Percentiles rank a stretch among this genome's conserved stretches.
Evolutionary conservation across 2,888 invertebrate genomes (phyloP).

Genomic region (Mesochorus sp.): DNA sequence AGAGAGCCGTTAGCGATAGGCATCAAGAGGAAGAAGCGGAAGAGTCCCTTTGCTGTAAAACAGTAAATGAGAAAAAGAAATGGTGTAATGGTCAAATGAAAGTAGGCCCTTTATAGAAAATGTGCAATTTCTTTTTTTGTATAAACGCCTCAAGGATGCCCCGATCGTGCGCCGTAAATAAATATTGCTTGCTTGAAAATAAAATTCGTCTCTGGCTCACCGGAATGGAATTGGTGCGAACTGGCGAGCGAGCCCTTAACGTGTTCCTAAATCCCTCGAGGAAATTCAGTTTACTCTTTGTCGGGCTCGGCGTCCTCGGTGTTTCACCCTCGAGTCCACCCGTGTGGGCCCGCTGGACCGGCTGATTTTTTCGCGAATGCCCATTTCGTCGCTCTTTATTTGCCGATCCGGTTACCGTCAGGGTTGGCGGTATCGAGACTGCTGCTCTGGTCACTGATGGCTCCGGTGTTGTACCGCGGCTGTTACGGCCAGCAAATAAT

Average conservation of each 20-base stretch:
- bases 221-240: slow-evolving; percentile 79
- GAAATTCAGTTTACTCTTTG: slow-evolving; percentile 83
- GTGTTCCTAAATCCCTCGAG: slow-evolving; percentile 87
- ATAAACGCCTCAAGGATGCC: not conserved
- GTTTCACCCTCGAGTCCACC: slow-evolving; percentile 69
- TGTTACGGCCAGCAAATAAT: slow-evolving; percentile 79
- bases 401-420: slow-evolving; percentile 69
- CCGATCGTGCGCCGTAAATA: slow-evolving; percentile 21
- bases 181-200: slow-evolving; percentile 21
- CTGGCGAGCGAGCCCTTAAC: slow-evolving; percentile 81
- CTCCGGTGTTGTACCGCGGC: slow-evolving; percentile 78
- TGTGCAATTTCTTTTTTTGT: slow-evolving; percentile 26
- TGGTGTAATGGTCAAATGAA: slow-evolving; percentile 62
- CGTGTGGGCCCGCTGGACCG: slow-evolving; percentile 74
- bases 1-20: slow-evolving; percentile 79
- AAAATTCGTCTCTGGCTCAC: slow-evolving; percentile 71
- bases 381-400: slow-evolving; percentile 70
- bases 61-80: slow-evolving; percentile 69
- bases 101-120: slow-evolving; percentile 23
- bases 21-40: slow-evolving; percentile 80
- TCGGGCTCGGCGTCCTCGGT: slow-evolving; percentile 80
- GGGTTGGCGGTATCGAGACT: slow-evolving; percentile 72
- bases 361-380: slow-evolving; percentile 66
- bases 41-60: slow-evolving; percentile 79
- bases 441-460: slow-evolving; percentile 69